Base-by-base conservation (phyloP, 92 coral and sea anemone genomes). In the Zoanthus sociatus region DNA sequence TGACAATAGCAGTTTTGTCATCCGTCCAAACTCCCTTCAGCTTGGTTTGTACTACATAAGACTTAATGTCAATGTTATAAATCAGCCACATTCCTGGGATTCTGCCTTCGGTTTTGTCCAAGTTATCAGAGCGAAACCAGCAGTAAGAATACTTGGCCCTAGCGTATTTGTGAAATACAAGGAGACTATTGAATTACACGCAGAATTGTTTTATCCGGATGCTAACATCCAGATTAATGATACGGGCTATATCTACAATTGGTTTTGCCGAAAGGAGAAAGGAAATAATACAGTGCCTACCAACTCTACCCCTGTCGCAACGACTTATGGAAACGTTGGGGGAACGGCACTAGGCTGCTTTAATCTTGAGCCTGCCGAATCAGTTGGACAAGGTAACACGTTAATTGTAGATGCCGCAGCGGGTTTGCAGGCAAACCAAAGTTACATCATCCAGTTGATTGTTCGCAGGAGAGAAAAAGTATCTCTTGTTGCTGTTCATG, bases 51-150 rank as follows among this genome's bases (percentile, higher is more conserved):
- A 90, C 84, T 94, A 87, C 30, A 48, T 94, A 11, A 42, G 92
- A 16, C 77, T 94, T 16, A 79, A 85, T 50, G 90, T 89, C 12
- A 75, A 87, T 15, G 89, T 92, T 90, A 76, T 15, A 16, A 71
- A 90, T 17, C 75, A 93, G 32, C 90, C 88, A 77, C 94, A 95
- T 21, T 92, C 96, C 14, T 50, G 79, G 31, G 76, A 82, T 44
- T 91, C 83, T 50, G 93, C 87, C 63, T 94, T 72, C 77, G 98
- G 98, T 15, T 94, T 94, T 86, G 74, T 94, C 7, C 78, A 87
- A 58, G 92, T 91, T 32, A 76, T 87, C 7, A 82, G 86, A 60
- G 94, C 98, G 15, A 86, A 87, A 14, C 67, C 93, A 53, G 86
- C 76, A 77, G 89, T 90, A 51, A 79, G 20, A 48, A 84, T 94